These are phyloP conservation scores for Grapholita molesta DNA, from an alignment of 1,140 invertebrate genomes.

Conservation along the genomic window DNA sequence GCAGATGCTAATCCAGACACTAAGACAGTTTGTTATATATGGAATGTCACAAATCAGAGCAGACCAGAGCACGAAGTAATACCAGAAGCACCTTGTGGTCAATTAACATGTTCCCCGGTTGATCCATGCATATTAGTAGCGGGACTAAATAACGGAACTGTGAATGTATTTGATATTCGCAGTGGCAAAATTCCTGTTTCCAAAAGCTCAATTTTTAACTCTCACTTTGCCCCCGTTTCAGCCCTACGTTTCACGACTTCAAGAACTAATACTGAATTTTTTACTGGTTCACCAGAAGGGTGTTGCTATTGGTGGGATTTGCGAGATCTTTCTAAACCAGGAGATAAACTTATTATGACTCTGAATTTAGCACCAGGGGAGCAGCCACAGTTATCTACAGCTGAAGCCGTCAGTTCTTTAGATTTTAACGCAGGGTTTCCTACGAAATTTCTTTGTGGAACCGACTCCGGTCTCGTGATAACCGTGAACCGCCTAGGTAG, in stretches of 20 bases:
- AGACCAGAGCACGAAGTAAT: slow-evolving; percentile 85
- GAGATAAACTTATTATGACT: slow-evolving; percentile 82
- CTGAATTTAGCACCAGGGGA: slow-evolving; percentile 84
- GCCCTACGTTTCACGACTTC: slow-evolving; percentile 87
- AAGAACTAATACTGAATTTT: slow-evolving; percentile 90
- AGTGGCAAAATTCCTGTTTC: slow-evolving; percentile 79
- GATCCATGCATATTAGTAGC: slow-evolving; percentile 89
- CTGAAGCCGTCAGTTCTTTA: slow-evolving; percentile 86
- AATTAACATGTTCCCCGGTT: slow-evolving; percentile 91
- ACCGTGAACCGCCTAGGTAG: slow-evolving; percentile 89
- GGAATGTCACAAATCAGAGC: slow-evolving; percentile 91
- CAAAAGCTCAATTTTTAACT: slow-evolving; percentile 79
- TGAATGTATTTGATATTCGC: slow-evolving; percentile 87
- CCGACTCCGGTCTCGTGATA: slow-evolving; percentile 86
- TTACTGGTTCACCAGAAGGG: slow-evolving; percentile 91
- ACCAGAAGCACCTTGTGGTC: slow-evolving; percentile 83
- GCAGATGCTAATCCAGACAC: slow-evolving; percentile 77
- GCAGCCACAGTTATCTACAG: slow-evolving; percentile 80
- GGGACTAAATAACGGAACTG: slow-evolving; percentile 90
- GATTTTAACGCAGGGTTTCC: slow-evolving; percentile 93
- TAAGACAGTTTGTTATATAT: slow-evolving; percentile 82
- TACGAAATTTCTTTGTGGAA: slow-evolving; percentile 84
- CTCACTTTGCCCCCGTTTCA: slow-evolving; percentile 85
- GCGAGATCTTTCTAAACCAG: slow-evolving; percentile 85
- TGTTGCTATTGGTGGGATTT: slow-evolving; percentile 91